phyloP scores from a whole-genome alignment of 2,113 vertebrate species.

The Coptodon rendalli region DNA sequence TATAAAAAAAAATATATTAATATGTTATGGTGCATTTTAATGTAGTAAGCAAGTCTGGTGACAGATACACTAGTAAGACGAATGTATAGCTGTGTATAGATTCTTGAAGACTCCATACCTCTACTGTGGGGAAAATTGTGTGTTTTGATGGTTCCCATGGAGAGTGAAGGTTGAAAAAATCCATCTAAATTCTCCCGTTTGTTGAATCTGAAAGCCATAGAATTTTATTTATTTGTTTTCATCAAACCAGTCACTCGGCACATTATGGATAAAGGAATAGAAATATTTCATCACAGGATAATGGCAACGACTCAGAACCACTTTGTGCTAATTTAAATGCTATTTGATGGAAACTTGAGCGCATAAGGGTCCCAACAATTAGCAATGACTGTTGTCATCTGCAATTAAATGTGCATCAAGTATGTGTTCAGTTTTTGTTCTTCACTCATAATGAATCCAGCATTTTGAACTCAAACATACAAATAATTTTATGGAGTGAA shows the following conservation, averaged over 20 bases:
- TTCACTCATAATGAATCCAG: background rate
- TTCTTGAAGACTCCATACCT: background rate
- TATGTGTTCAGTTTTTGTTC: background rate
- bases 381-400: background rate
- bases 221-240: background rate
- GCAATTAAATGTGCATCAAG: background rate
- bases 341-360: rapidly evolving
- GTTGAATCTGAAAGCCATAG: background rate
- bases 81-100: background rate
- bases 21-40: background rate
- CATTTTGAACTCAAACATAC: background rate
- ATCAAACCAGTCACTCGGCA: background rate
- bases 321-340: background rate
- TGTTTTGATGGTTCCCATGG: background rate
- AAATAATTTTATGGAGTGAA: background rate
- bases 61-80: background rate
- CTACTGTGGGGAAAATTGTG: background rate
- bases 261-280: background rate
- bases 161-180: rapidly evolving
- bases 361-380: background rate
- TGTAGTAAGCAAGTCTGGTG: background rate
- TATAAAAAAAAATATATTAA: background rate
- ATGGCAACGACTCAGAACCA: background rate
- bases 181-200: background rate
- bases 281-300: background rate